Evolutionary conservation across 92 coral and sea anemone genomes (phyloP).

Genomic region (Phenganax stokvisi): DNA sequence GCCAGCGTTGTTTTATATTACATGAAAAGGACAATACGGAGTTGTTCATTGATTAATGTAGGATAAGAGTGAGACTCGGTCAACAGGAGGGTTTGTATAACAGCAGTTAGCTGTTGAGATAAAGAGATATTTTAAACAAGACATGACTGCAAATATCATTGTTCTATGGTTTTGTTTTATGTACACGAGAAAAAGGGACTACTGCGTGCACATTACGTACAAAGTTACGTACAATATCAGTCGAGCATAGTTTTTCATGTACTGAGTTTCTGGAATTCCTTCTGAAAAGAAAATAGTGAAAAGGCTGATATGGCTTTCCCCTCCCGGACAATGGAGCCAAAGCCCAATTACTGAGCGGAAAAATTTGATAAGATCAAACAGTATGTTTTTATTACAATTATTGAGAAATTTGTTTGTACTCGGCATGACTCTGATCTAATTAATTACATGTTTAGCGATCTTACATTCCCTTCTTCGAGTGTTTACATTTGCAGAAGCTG

Average conservation of each 20-base stretch:
- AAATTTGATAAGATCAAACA: conserved; percentile 18
- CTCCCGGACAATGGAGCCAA: conserved; percentile 19
- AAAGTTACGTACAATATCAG: too few species aligned
- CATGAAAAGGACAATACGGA: too few species aligned
- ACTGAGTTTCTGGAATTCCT: too few species aligned
- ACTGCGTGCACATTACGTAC: too few species aligned
- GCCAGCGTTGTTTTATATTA: too few species aligned
- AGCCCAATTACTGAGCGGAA: conserved; percentile 21
- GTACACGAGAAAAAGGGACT: too few species aligned
- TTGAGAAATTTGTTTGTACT: not conserved
- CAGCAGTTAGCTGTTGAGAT: not conserved
- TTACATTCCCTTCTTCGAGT: not conserved
- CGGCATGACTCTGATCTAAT: conserved; percentile 10
- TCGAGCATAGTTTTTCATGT: too few species aligned
- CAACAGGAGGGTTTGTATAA: not conserved
- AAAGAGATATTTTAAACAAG: not conserved
- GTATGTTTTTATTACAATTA: conserved; percentile 6
- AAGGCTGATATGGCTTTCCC: not conserved
- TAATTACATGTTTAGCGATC: conserved; percentile 24
- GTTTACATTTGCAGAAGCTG: conserved; percentile 26
- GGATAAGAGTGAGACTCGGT: too few species aligned
- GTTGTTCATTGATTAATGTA: too few species aligned
- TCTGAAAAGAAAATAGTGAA: not conserved
- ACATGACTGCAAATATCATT: not conserved
- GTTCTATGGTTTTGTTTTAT: too few species aligned